Base-by-base conservation (phyloP, 2,888 invertebrate species). In the Hydriomena furcata region DNA sequence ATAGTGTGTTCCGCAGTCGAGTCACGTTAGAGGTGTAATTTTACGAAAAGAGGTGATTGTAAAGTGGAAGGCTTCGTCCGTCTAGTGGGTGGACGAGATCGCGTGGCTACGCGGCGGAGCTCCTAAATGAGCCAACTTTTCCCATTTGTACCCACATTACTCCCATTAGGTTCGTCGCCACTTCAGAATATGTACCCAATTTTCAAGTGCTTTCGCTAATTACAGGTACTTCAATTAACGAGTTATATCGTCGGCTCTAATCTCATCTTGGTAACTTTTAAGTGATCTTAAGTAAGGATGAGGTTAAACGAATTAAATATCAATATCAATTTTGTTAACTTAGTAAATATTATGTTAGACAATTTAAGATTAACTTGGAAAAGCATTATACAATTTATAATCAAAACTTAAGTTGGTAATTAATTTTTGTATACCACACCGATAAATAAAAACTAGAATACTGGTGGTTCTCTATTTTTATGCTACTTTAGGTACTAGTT, bases 101-200 rank as follows among this genome's bases (percentile, higher is more conserved):
- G 62, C 66, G 62, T 66, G 65, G 66, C 73, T 71, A 72, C 73
- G 71, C 70, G 58, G 68, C 73, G 68, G 68, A 73, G 77, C 69
- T 67, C 62, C 73, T 72, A 82, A 87, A 86, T 76, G 84, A 82
- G 76, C 76, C 73, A 88, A 88, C 80, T 88, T 88, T 85, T 72
- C 80, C 80, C 86, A 88, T 87, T 87, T 80, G 78, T 82, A 81
- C 77, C 76, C 76, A 80, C 84, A 82, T 85, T 85, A 84, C 80
- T 79, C 79, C 81, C 77, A 84, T 84, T 83, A 85, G 82, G 78
- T 82, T 83, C 73, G 76, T 76, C 74, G 73, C 68, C 71, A 64
- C 70, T 68, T 61, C 60, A 63, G 73, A 84, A 76, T 76, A 79
- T 84, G 79, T 79, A 79, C 75, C 76, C 73, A 71, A 72, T 79